phyloP scores from a whole-genome alignment of 2,888 invertebrate species.

The Eilema sororculum region DNA sequence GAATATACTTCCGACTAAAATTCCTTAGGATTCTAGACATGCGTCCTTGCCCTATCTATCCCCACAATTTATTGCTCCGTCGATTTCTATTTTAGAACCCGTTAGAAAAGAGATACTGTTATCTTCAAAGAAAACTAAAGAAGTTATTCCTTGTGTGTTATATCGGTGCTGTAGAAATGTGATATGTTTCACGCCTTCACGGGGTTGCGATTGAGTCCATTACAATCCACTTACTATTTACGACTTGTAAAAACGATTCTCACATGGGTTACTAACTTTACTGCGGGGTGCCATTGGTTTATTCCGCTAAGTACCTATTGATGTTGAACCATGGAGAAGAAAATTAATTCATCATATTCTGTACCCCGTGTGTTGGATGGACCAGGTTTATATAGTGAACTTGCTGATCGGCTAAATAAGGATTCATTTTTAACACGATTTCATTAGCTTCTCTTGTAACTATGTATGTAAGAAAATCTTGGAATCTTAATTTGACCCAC shows the following conservation, averaged over 20 bases:
- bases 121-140: background rate
- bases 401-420: too few species aligned
- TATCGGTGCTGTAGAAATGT: background rate
- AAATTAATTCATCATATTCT: too few species aligned
- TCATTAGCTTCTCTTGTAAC: too few species aligned
- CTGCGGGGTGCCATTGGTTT: constrained; percentile 60
- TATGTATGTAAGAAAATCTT: too few species aligned
- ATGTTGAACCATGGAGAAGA: too few species aligned
- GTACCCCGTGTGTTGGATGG: too few species aligned
- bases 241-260: constrained; percentile 72
- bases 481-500: too few species aligned
- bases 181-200: constrained; percentile 24
- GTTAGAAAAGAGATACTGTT: constrained; percentile 1
- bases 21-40: background rate
- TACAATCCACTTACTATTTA: constrained; percentile 74
- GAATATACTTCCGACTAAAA: too few species aligned
- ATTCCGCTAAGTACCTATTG: constrained; percentile 43
- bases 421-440: too few species aligned
- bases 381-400: background rate
- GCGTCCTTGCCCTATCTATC: background rate
- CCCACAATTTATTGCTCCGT: background rate
- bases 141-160: background rate
- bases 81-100: background rate
- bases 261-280: constrained; percentile 55
- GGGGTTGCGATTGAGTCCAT: constrained; percentile 62